These are phyloP conservation scores for Strongylocentrotus purpuratus DNA, from an alignment of 35 echinoderm and acorn worm genomes.

Conservation along the genomic window DNA sequence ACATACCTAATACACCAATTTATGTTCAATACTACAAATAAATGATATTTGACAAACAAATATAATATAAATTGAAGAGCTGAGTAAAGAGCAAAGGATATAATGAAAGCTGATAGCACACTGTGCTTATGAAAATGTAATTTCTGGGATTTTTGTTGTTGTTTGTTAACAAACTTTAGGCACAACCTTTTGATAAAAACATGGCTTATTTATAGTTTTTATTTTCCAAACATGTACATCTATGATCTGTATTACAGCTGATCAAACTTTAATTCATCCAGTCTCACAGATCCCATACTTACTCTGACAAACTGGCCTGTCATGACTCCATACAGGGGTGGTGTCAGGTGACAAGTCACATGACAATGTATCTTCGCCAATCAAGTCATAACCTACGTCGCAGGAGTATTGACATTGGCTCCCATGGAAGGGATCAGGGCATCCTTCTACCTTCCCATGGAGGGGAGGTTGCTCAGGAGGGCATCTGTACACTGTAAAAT, in stretches of 20 bases:
- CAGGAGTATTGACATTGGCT: neutral
- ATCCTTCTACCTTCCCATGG: neutral
- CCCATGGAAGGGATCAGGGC: neutral
- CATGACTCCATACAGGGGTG: conserved; percentile 2
- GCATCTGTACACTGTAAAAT: neutral
- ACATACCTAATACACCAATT: too few species aligned
- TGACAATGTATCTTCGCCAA: neutral
- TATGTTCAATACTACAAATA: too few species aligned
- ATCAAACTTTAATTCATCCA: neutral
- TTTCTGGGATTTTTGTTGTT: too few species aligned
- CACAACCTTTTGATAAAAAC: too few species aligned
- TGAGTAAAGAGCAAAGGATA: too few species aligned
- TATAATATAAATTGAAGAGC: too few species aligned
- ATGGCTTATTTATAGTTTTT: too few species aligned
- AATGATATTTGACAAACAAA: too few species aligned
- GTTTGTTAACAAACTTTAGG: too few species aligned
- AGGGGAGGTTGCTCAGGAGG: neutral
- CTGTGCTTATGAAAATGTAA: too few species aligned
- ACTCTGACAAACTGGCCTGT: conserved; percentile 31
- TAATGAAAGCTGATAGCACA: too few species aligned
- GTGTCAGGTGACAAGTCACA: conserved; percentile 35
- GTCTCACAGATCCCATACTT: neutral
- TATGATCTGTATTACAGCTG: neutral
- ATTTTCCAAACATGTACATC: neutral
- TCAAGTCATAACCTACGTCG: conserved; percentile 38